Conservation (phyloP, 2,888 invertebrate genomes). For the Dyspetes luteomarginatus region DNA sequence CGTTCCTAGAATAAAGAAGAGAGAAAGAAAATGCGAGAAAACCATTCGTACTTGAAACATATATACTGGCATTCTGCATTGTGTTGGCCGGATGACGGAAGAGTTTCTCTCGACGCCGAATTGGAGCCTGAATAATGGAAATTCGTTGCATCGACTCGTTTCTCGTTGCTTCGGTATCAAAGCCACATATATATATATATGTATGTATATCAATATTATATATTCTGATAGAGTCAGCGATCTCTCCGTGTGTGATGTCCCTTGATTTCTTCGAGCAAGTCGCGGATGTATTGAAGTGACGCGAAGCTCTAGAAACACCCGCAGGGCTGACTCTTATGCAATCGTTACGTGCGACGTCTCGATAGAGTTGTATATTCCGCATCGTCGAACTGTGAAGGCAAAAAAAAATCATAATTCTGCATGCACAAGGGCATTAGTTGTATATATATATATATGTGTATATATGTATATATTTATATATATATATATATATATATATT, state of each 20-base stretch:
- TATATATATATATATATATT: too few species aligned
- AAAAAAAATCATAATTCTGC: background rate
- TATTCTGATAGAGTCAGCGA: too few species aligned
- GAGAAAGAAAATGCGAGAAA: constrained; percentile 8
- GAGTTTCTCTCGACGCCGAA: constrained; percentile 27
- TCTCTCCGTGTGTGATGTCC: background rate
- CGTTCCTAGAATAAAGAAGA: background rate
- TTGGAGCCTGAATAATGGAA: constrained; percentile 57
- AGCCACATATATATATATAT: too few species aligned
- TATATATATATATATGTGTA: too few species aligned
- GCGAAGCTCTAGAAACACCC: constrained; percentile 45
- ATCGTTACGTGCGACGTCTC: constrained; percentile 39
- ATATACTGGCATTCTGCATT: constrained; percentile 42
- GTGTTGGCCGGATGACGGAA: constrained; percentile 49
- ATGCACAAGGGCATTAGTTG: too few species aligned
- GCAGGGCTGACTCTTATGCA: constrained; percentile 28
- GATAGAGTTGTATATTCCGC: constrained; percentile 15
- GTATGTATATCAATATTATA: too few species aligned
- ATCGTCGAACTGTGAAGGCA: background rate
- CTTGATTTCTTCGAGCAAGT: constrained; percentile 31
- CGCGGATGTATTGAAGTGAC: constrained; percentile 20
- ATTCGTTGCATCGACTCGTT: constrained; percentile 38
- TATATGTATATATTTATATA: too few species aligned
- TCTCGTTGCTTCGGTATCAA: background rate
- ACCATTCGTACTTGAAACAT: constrained; percentile 18